A percentile compares a stretch with the other conserved stretches of the same genome.
Evolutionary conservation across 1,140 invertebrate genomes (phyloP).

Genomic region (Drosophila murphyi): DNA sequence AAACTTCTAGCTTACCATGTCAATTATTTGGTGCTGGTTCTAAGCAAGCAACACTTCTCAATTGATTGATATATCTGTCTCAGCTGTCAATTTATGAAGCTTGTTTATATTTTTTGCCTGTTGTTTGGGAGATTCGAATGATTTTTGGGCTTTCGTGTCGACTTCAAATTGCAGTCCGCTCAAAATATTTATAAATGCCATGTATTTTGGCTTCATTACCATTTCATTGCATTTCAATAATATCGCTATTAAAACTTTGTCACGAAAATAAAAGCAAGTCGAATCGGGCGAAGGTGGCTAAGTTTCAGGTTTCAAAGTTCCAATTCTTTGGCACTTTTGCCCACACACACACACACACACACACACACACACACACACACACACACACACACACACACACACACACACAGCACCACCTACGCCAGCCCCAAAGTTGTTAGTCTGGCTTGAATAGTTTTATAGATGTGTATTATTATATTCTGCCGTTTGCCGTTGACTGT

Average conservation of each 20-base stretch:
- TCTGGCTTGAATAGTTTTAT: constrained; percentile 55
- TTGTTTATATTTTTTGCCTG: constrained; percentile 34
- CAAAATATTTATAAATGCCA: constrained; percentile 56
- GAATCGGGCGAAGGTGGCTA: constrained; percentile 50
- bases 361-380: neutral
- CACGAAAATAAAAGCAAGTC: constrained; percentile 78
- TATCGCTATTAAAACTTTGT: constrained; percentile 84
- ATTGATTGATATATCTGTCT: constrained; percentile 19
- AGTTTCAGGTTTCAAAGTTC: constrained; percentile 62
- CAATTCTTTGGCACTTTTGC: constrained; percentile 56
- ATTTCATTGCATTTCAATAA: constrained; percentile 81
- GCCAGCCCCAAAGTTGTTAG: neutral
- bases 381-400: neutral
- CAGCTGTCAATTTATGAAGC: constrained; percentile 2
- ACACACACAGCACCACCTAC: neutral
- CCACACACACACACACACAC: neutral
- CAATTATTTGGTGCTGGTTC: constrained; percentile 25
- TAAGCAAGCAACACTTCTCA: constrained; percentile 1
- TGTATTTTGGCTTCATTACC: constrained; percentile 76
- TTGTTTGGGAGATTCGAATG: constrained; percentile 58
- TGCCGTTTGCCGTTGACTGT: constrained; percentile 44
- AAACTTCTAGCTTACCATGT: constrained; percentile 59
- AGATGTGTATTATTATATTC: constrained; percentile 63
- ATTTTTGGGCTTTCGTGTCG: constrained; percentile 49
- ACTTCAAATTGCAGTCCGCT: constrained; percentile 29